Base-by-base conservation (phyloP, 2,888 invertebrate genomes). In the Drosophila limbata region DNA sequence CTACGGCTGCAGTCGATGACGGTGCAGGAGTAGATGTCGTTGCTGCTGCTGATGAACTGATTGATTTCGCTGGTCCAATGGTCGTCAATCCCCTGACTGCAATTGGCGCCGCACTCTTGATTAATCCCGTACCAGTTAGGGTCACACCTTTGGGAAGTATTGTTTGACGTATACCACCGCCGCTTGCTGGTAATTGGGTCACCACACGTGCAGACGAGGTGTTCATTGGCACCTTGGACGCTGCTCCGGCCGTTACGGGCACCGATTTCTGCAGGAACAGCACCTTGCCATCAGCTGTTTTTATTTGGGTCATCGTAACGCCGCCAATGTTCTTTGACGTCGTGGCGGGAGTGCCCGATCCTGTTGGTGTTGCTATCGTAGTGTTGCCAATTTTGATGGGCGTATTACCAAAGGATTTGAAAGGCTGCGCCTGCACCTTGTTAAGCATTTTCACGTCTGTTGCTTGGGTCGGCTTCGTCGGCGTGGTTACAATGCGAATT, bases 241-340 rank as follows among this genome's bases (percentile, higher is more conserved):
- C 19, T 2, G 35, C 25, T 17, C 35, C 67, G 2, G 56, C 50
- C 8, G 60, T 45, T 1, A 31, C 47, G 5, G 84, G 33, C 15
- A 65, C 6, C 0, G 88, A 75, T 37, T 92, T 91, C 60, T 94
- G 94, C 17, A 94, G 83, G 40, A 93, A 90, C 19, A 94, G 80
- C 51, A 94, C 88, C 71, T 93, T 93, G 40, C 94, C 94, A 62
- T 93, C 93, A 1, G 92, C 65, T 1, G 91, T 90, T 61, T 90
- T 90, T 10, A 91, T 76, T 52, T 71, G 79, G 3, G 82, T 84
- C 84, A 88, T 73, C 19, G 70, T 80, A 0, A 88, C 53, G 8
- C 65, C 73, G 21, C 57, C 21, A 11, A 78, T 8, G 33, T 61
- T 65, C 19, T 64, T 62, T 9, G 87, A 75, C 0, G 89, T 19